Evolutionary conservation across 2,797 vertebrate genomes (phyloP).

Genomic region (Pseudopleuronectes americanus): DNA sequence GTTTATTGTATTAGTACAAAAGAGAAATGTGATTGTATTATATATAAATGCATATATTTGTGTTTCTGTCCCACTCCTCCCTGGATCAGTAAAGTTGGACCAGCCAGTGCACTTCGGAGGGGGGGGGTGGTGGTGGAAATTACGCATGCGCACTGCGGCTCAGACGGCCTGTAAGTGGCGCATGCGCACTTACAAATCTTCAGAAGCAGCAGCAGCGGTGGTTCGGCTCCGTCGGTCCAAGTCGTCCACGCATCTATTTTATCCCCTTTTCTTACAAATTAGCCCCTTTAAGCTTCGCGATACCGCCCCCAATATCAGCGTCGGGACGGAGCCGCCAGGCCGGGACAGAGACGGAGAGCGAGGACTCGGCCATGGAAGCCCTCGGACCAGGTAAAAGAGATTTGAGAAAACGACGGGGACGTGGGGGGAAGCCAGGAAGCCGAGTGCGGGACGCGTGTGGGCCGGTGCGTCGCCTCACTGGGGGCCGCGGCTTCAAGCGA

Average conservation of each 20-base stretch:
- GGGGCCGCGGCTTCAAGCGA: constrained; percentile 81
- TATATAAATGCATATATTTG: no score
- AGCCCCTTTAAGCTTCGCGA: constrained; percentile 87
- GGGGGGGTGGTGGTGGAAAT: background rate
- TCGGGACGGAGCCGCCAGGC: constrained; percentile 92
- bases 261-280: constrained; percentile 85
- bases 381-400: constrained; percentile 97
- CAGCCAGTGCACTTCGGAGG: constrained; percentile 15
- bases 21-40: no score
- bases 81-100: constrained; percentile 19
- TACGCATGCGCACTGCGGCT: constrained; percentile 64
- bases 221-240: constrained; percentile 75
- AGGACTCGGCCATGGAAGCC: constrained; percentile 96
- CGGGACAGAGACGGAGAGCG: constrained; percentile 92
- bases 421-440: background rate
- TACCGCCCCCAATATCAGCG: constrained; percentile 91
- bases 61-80: background rate
- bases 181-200: constrained; percentile 82
- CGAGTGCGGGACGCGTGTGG: constrained; percentile 64
- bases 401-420: constrained; percentile 27
- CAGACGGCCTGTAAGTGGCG: constrained; percentile 51
- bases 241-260: constrained; percentile 72
- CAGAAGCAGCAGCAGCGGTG: constrained; percentile 57
- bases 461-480: constrained; percentile 74
- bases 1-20: no score